Percentiles rank a stretch among this genome's conserved stretches.
Conservation (phyloP, 2,113 vertebrate species). For the Archocentrus centrarchus region DNA sequence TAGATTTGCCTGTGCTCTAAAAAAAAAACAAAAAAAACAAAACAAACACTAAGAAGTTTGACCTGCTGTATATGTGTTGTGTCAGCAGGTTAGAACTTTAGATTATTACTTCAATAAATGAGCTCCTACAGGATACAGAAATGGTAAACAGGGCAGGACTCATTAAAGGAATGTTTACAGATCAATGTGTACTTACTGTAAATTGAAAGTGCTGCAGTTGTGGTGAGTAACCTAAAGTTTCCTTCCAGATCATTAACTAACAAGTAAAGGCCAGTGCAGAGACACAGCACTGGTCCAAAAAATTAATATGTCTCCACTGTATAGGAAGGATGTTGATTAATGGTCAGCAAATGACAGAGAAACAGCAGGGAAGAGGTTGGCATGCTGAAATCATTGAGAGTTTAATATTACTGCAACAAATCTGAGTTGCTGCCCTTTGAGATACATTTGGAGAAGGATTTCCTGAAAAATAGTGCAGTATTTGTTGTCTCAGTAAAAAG, state of each 20-base stretch:
- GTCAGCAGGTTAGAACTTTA: conserved; percentile 12
- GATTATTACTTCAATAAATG: conserved; percentile 14
- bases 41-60: not conserved
- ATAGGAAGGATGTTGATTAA: conserved; percentile 35
- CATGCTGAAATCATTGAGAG: not conserved
- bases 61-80: conserved; percentile 1
- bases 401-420: conserved; percentile 27
- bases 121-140: not conserved
- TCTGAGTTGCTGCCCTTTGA: conserved; percentile 9
- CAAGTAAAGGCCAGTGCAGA: not conserved
- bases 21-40: too few relatives aligned
- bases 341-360: conserved; percentile 14
- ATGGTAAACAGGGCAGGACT: not conserved
- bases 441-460: conserved; percentile 6
- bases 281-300: conserved; percentile 21
- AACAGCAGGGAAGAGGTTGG: conserved; percentile 10
- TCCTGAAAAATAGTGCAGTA: conserved; percentile 19
- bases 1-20: not conserved
- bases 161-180: not conserved
- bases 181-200: conserved; percentile 24
- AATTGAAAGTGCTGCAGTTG: conserved; percentile 16
- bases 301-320: conserved; percentile 27
- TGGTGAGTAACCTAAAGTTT: conserved; percentile 13
- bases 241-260: conserved; percentile 38
- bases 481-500: not conserved